A percentile compares a stretch with the other conserved stretches of the same genome.
Conservation (phyloP, 1,140 invertebrate genomes). For the Camponotus floridanus region DNA sequence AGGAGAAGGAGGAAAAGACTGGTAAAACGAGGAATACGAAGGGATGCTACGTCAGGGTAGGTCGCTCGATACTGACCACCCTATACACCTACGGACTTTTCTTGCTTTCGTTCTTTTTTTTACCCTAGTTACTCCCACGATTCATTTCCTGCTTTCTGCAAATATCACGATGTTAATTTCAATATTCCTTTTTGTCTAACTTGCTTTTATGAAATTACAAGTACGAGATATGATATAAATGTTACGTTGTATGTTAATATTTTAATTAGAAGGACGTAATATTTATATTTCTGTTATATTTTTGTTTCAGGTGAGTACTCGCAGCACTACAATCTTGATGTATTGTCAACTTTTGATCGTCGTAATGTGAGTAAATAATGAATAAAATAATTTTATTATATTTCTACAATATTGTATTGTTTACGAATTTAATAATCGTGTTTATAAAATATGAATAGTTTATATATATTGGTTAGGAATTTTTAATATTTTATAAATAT, state of each 20-base stretch:
- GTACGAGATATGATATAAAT: not conserved
- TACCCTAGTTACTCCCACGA: not conserved
- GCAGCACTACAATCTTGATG: not conserved
- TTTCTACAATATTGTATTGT: not conserved
- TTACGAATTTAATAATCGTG: not conserved
- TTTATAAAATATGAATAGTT: not conserved
- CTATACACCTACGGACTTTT: slow-evolving; percentile 59
- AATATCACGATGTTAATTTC: not conserved
- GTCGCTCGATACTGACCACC: slow-evolving; percentile 68
- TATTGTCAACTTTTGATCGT: not conserved
- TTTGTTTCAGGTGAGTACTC: slow-evolving; percentile 51
- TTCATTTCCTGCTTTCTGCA: not conserved
- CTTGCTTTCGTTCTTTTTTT: slow-evolving; percentile 36
- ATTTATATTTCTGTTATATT: slow-evolving; percentile 9
- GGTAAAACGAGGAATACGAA: slow-evolving; percentile 47
- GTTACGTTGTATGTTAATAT: not conserved
- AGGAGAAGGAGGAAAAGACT: slow-evolving; percentile 41
- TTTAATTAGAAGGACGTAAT: not conserved
- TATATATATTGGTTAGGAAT: not conserved
- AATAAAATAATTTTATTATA: not conserved
- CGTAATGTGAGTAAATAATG: slow-evolving; percentile 27
- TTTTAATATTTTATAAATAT: not conserved
- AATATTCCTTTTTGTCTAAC: not conserved
- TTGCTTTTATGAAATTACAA: not conserved
- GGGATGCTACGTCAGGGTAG: slow-evolving; percentile 51